Percentiles rank a stretch among this genome's conserved stretches.
Conservation (phyloP, 2,888 invertebrate genomes). For the Chaetogeoica ovagalla region DNA sequence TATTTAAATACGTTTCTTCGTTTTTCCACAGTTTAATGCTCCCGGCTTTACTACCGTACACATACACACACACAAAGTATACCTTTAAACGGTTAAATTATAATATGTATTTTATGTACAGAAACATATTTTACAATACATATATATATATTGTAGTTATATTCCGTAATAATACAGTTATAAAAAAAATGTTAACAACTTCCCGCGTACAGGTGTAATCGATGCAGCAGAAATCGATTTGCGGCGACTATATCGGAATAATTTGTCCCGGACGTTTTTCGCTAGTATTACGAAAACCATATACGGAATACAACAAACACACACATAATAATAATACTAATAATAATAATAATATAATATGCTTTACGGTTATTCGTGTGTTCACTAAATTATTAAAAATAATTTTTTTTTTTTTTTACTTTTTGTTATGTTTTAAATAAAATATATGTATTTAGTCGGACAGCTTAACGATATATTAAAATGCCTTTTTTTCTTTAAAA, state of each 20-base stretch:
- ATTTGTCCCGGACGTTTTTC: slow-evolving; percentile 18
- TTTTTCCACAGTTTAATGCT: slow-evolving; percentile 33
- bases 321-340: too few relatives aligned
- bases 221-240: slow-evolving; percentile 18
- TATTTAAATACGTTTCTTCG: slow-evolving; percentile 41
- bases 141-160: background rate
- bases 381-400: background rate
- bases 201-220: slow-evolving; percentile 4
- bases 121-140: background rate
- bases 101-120: slow-evolving; percentile 16
- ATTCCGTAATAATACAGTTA: slow-evolving; percentile 44
- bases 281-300: slow-evolving; percentile 26
- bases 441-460: slow-evolving; percentile 8
- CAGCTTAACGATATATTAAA: slow-evolving; percentile 7
- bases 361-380: too few relatives aligned
- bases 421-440: slow-evolving; percentile 3
- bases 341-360: too few relatives aligned
- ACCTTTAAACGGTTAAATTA: background rate
- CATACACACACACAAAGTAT: slow-evolving; percentile 6
- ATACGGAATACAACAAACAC: slow-evolving; percentile 4
- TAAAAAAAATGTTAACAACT: slow-evolving; percentile 46
- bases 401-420: background rate
- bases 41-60: background rate
- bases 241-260: slow-evolving; percentile 26
- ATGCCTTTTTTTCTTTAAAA: slow-evolving; percentile 1